Evolutionary conservation across 2,113 vertebrate species (phyloP).

Genomic region (Eclectus roratus): DNA sequence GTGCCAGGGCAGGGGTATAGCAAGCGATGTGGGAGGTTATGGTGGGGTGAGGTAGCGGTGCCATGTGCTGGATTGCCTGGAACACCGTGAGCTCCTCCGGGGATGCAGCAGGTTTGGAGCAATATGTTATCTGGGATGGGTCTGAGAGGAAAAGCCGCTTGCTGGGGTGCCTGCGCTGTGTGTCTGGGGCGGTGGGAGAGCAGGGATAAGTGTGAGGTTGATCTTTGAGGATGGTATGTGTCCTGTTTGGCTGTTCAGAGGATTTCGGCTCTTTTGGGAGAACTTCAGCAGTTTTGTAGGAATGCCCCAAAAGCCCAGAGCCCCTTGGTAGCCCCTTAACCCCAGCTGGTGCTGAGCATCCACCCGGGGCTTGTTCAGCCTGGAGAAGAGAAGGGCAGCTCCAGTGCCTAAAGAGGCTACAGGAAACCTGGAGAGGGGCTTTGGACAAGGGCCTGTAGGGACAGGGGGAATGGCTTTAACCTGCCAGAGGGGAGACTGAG

Average conservation of each 20-base stretch:
- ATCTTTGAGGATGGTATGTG: neutral
- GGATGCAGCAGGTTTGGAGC: neutral
- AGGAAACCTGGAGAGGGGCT: neutral
- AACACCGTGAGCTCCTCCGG: fast-evolving
- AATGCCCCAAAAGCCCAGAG: neutral
- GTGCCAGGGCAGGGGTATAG: neutral
- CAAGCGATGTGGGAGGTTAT: neutral
- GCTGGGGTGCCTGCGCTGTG: fast-evolving
- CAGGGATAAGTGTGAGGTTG: neutral
- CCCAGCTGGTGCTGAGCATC: neutral
- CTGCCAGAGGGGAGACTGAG: too few relatives aligned
- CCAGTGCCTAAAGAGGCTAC: neutral
- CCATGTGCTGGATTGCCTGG: fast-evolving
- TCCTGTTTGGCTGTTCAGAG: neutral
- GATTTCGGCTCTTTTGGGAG: neutral
- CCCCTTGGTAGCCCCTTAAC: neutral
- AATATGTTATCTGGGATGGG: neutral
- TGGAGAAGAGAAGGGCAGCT: neutral
- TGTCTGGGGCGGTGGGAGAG: neutral
- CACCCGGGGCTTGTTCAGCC: neutral
- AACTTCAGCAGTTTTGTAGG: conserved; percentile 17
- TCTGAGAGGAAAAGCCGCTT: neutral
- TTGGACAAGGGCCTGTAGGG: neutral
- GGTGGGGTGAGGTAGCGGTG: neutral
- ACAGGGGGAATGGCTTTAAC: neutral